Evolutionary conservation across 2,113 vertebrate species (phyloP).

Genomic region (Hiodon alosoides): DNA sequence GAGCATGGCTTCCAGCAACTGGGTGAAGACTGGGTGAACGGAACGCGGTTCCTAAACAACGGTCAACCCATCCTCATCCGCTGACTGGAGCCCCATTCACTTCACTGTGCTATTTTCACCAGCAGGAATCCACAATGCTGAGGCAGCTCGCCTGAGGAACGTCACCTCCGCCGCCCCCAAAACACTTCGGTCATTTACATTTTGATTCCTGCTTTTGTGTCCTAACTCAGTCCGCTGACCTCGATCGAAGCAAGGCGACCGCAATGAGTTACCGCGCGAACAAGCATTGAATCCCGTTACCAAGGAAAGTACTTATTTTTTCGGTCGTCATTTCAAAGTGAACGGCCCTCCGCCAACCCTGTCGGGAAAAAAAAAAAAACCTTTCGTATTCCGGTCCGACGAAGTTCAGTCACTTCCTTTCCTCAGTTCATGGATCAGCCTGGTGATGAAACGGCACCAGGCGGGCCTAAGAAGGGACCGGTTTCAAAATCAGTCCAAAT

Average conservation of each 20-base stretch:
- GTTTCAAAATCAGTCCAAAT: constrained; percentile 44
- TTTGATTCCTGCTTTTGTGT: not conserved
- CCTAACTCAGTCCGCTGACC: not conserved
- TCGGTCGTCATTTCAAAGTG: no score
- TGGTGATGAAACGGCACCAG: constrained; percentile 44
- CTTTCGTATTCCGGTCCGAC: constrained; percentile 4
- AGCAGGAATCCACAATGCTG: constrained; percentile 13
- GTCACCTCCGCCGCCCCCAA: not conserved
- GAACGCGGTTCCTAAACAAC: not conserved
- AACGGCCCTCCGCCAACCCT: not conserved
- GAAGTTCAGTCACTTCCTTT: constrained; percentile 22
- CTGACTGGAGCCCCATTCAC: constrained; percentile 28
- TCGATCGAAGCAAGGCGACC: not conserved
- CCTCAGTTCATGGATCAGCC: constrained; percentile 54
- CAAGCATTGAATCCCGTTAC: not conserved
- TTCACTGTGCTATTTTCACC: constrained; percentile 36
- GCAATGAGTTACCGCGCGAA: not conserved
- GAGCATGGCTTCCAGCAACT: no score
- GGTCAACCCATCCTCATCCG: constrained; percentile 42
- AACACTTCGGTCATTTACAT: not conserved
- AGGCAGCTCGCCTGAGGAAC: not conserved
- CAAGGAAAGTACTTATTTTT: no score
- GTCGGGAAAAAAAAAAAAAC: not conserved
- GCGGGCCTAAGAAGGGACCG: constrained; percentile 49
- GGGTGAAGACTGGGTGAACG: no score